Percentiles rank a stretch among this genome's conserved stretches.
These are phyloP conservation scores for Copidosoma aretas DNA, from an alignment of 2,888 invertebrate species.

Conservation along the genomic window DNA sequence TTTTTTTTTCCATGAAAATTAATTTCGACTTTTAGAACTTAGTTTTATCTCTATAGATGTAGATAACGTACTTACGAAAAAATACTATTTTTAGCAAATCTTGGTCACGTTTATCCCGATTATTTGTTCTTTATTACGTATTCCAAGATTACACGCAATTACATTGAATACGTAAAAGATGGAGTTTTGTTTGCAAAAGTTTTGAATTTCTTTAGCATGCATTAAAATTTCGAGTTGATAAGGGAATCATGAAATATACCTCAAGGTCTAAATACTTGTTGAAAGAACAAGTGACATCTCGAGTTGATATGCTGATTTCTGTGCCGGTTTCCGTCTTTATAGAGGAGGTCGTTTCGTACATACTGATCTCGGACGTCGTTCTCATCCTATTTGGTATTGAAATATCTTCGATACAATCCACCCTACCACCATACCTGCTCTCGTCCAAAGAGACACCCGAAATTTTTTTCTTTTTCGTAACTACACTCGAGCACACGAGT, in stretches of 20 bases:
- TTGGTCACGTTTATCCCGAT: too few species aligned
- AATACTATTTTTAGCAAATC: too few species aligned
- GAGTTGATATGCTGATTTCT: conserved; percentile 60
- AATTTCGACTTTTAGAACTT: neutral
- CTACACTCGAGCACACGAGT: conserved; percentile 49
- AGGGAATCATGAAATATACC: conserved; percentile 42
- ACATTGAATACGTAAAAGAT: too few species aligned
- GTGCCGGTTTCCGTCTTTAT: conserved; percentile 61
- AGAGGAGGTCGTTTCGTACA: conserved; percentile 61
- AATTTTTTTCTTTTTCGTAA: conserved; percentile 45
- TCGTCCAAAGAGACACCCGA: conserved; percentile 52
- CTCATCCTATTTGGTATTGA: conserved; percentile 57
- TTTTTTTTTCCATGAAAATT: neutral
- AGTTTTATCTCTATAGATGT: too few species aligned
- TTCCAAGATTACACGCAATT: neutral
- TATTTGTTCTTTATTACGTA: too few species aligned
- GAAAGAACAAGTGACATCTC: conserved; percentile 60
- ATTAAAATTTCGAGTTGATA: neutral
- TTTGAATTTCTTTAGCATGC: neutral
- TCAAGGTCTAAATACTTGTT: conserved; percentile 59
- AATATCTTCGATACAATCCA: conserved; percentile 56
- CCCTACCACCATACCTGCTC: conserved; percentile 51
- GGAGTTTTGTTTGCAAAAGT: neutral
- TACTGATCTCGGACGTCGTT: conserved; percentile 60
- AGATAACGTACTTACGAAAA: too few species aligned